phyloP scores from a whole-genome alignment of 2,113 vertebrate species.

The Castor canadensis region DNA sequence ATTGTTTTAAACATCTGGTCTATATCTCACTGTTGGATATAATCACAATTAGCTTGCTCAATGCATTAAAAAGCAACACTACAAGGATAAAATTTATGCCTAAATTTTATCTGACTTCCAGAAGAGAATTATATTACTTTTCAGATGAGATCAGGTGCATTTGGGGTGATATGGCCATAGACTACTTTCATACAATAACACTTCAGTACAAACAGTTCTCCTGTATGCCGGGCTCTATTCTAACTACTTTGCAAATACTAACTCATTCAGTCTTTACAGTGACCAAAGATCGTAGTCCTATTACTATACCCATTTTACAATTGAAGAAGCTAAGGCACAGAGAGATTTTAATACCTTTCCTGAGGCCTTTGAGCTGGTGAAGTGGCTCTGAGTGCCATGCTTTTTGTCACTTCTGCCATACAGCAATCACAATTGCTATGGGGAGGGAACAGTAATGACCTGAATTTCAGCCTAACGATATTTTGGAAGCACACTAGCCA shows the following conservation, averaged over 20 bases:
- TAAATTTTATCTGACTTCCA: not conserved
- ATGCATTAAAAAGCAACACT: not conserved
- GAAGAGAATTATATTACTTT: not conserved
- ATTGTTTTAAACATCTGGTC: not conserved
- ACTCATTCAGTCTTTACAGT: not conserved
- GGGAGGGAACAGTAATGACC: not conserved
- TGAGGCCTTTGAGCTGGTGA: not conserved
- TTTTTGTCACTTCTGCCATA: not conserved
- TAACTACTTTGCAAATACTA: not conserved
- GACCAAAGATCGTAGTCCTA: not conserved
- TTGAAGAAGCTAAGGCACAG: not conserved
- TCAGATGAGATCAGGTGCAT: not conserved
- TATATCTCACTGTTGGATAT: not conserved
- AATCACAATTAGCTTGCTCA: not conserved
- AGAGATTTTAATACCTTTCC: not conserved
- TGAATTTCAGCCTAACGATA: not conserved
- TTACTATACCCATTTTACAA: not conserved
- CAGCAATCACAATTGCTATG: not conserved
- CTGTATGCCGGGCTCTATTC: not conserved
- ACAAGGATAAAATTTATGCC: not conserved
- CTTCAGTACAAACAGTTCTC: not conserved
- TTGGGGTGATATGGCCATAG: no score
- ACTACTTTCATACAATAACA: no score
- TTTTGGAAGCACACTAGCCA: not conserved
- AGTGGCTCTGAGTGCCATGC: not conserved